Base-by-base conservation (phyloP, 2,888 invertebrate species). In the Rhagonycha lutea region DNA sequence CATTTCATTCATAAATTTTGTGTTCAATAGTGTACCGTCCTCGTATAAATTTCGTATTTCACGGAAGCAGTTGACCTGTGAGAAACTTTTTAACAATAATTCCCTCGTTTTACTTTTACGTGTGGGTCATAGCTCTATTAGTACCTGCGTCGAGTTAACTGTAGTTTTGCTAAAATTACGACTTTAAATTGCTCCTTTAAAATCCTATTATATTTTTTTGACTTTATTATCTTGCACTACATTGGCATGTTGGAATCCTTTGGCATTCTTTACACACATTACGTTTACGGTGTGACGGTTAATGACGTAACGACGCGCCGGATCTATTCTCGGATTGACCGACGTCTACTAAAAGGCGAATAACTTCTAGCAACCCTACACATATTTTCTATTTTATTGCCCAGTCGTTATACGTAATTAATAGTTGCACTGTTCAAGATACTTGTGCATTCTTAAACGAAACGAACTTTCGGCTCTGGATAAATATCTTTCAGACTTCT, bases 231-330 rank as follows among this genome's bases (percentile, higher is more conserved):
- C 47, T 47, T 47, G 47, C 47, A 47, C n/a, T 47, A 47, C 47
- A 47, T 47, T 47, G 47, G 47, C 47, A 47, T 47, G n/a, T 47
- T 47, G n/a, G 47, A 47, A 47, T 29, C 24, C 61, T 32, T 70
- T 60, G 61, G 69, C 32, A 29, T 32, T 69, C 32, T 69, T 69
- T 69, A 60, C 65, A 70, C 69, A 61, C 80, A 83, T 86, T 86
- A 85, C 85, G 83, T 84, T 82, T 83, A 72, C 67, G 47, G 69
- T 73, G 68, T 80, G 84, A 82, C 82, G 81, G 82, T 75, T 79
- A 76, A 80, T 86, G 86, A 86, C 86, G 86, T 85, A 85, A 86
- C 84, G 86, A 81, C 86, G 86, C 86, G 86, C 83, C 86, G 85
- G 70, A 79, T 84, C 84, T 87, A 87, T 86, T 87, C 86, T 83